Conservation (phyloP, 2,113 vertebrate species). For the Dipodomys spectabilis region DNA sequence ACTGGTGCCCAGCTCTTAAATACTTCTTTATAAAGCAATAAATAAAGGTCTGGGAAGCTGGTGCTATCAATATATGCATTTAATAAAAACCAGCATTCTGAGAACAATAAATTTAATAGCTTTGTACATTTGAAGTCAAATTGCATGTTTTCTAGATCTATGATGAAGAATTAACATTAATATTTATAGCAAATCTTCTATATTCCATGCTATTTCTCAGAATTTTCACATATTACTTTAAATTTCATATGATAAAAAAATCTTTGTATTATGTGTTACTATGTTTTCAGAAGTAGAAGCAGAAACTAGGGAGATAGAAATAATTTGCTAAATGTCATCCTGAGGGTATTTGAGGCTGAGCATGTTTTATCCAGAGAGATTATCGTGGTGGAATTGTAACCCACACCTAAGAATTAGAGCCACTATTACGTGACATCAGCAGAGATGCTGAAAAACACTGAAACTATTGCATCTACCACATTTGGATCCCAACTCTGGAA, state of each 20-base stretch:
- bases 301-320: neutral
- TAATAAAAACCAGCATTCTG: neutral
- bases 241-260: neutral
- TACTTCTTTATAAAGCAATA: neutral
- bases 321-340: neutral
- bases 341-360: neutral
- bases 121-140: neutral
- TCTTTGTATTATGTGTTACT: neutral
- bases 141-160: neutral
- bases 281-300: slow-evolving; percentile 6
- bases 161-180: slow-evolving; percentile 2
- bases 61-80: neutral
- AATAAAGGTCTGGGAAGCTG: neutral
- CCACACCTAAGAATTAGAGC: neutral
- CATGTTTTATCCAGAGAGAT: neutral
- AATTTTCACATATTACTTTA: neutral
- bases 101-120: neutral
- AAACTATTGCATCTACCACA: neutral
- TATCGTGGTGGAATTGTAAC: neutral
- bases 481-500: neutral
- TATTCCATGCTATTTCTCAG: neutral
- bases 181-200: neutral
- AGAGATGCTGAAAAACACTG: neutral
- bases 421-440: neutral
- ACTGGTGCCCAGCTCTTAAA: too few species aligned